Evolutionary conservation across 1,140 invertebrate genomes (phyloP), one percentile per base, ranked within the genome.

Genomic region (Eumaeus atala): DNA sequence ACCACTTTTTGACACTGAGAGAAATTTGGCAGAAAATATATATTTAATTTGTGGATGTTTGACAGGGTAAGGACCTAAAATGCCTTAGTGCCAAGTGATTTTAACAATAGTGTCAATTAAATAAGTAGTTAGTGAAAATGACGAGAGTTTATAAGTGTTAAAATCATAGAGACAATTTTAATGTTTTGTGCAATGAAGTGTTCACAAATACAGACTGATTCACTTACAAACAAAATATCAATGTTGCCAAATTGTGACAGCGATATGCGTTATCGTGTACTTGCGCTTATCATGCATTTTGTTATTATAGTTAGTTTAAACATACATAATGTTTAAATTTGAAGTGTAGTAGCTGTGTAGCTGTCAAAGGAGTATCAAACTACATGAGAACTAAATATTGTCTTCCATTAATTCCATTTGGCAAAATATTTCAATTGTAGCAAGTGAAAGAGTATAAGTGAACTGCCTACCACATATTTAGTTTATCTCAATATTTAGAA

Each of bases 61-160:
- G 72, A 83, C 84, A 87, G 84, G 84, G 81, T 87, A 83, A 77
- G 84, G 84, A 87, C 84, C 81, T 84, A 64, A 68, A 73, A 81
- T 83, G 84, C 84, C 81, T 84, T 87, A 83, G 84, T 87, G 84
- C 84, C 84, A 84, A 84, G 82, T 87, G 84, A 84, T 84, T 83
- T 72, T 82, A 81, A 75, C 59, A 70, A 81, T 81, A 87, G 84
- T 81, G 84, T 87, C 82, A 87, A 87, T 85, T 85, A 82, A 63
- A 60, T 74, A 71, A 69, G 64, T 85, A 87, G 78, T 76, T 85
- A 85, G 77, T 61, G 70, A 81, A 83, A 74, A 48, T 59, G 75
- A 77, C 66, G 65, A 77, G 72, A 84, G 67, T 84, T 78, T 83
- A 80, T 84, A 74, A 74, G 76, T 83, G 77, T 84, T 79, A 70